phyloP scores from a whole-genome alignment of 2,113 vertebrate genomes.

The Columba livia region DNA sequence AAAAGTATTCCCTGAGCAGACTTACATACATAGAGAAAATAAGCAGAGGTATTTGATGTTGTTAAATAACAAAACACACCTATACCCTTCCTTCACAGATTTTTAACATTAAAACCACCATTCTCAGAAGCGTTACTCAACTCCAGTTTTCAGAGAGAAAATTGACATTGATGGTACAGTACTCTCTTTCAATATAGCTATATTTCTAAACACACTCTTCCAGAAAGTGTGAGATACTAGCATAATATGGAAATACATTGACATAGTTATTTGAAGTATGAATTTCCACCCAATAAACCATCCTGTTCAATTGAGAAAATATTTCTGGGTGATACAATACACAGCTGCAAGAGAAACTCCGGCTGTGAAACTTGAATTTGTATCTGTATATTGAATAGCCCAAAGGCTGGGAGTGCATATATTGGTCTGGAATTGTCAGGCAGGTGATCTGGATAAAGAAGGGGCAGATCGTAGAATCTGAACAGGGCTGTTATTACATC shows the following conservation, averaged over 20 bases:
- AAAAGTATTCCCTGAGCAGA: slow-evolving; percentile 64
- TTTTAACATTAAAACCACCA: not conserved
- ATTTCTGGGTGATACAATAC: not conserved
- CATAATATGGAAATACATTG: not conserved
- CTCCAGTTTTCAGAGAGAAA: slow-evolving; percentile 1
- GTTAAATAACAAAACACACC: not conserved
- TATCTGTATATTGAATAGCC: not conserved
- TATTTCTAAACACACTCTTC: not conserved
- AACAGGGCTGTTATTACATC: not conserved
- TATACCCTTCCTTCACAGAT: not conserved
- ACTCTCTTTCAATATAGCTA: not conserved
- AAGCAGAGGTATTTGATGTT: not conserved
- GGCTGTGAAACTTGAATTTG: not conserved
- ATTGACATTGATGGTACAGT: not conserved
- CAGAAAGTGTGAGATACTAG: not conserved
- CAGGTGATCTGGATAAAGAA: not conserved
- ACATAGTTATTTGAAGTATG: not conserved
- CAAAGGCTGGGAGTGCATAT: fast-evolving
- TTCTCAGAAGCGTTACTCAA: not conserved
- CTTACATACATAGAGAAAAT: not conserved
- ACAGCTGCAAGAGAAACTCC: not conserved
- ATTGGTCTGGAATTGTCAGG: not conserved
- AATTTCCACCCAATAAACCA: not conserved
- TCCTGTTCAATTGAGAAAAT: not conserved
- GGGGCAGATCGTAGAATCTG: not conserved